Conservation (phyloP, 2,113 vertebrate genomes). For the Dryoscopus gambensis region DNA sequence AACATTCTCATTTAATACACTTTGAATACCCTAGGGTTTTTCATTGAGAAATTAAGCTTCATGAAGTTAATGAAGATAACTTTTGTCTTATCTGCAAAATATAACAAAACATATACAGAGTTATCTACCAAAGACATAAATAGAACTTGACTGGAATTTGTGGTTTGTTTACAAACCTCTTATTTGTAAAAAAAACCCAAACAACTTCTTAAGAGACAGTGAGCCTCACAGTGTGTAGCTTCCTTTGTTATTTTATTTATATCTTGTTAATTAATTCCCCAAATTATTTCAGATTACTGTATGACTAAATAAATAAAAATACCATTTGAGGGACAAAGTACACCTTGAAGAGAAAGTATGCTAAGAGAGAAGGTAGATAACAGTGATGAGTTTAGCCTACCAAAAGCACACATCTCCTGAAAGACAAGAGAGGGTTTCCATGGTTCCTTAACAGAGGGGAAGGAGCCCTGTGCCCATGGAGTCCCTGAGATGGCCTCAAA, state of each 20-base stretch:
- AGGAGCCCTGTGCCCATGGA: not conserved
- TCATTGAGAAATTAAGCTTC: not conserved
- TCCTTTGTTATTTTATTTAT: not conserved
- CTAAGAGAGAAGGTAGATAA: not conserved
- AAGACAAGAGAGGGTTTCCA: not conserved
- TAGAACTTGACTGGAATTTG: not conserved
- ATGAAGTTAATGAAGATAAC: not conserved
- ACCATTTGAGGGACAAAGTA: not conserved
- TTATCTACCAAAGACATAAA: not conserved
- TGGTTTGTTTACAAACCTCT: not conserved
- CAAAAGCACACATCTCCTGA: not conserved
- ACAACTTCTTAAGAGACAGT: not conserved
- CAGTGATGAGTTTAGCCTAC: not conserved
- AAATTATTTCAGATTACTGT: not conserved
- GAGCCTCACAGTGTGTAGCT: not conserved
- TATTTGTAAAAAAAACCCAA: not conserved
- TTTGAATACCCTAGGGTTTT: not conserved
- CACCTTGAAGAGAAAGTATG: not conserved
- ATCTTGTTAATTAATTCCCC: not conserved
- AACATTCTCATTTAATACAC: not conserved
- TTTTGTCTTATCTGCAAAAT: not conserved
- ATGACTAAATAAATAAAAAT: not conserved
- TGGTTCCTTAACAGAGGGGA: rapidly evolving
- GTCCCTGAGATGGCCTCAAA: not conserved
- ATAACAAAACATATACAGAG: not conserved